A percentile compares a stretch with the other conserved stretches of the same genome.
phyloP scores from a whole-genome alignment of 2,888 invertebrate genomes.

The Epinotia bilunana region DNA sequence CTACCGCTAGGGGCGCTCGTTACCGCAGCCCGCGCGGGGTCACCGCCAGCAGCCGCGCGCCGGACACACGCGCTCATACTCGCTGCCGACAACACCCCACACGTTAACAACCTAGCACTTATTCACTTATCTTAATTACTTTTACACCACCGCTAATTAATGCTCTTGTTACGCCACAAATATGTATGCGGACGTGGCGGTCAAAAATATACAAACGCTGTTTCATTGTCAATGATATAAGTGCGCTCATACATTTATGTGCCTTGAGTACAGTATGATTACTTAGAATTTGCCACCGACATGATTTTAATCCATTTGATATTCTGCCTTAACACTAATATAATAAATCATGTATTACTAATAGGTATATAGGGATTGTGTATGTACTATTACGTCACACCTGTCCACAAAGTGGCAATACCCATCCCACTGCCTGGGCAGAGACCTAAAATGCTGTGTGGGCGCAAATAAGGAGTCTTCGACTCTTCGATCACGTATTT shows the following conservation, averaged over 20 bases:
- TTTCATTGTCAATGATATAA: not conserved
- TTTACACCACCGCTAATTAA: not conserved
- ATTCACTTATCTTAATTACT: not conserved
- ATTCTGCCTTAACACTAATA: not conserved
- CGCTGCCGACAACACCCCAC: constrained; percentile 70
- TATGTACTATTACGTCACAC: not conserved
- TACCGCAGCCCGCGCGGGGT: constrained; percentile 71
- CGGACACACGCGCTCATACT: constrained; percentile 73
- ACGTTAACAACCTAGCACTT: constrained; percentile 44
- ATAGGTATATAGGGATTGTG: not conserved
- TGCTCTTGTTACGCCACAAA: not conserved
- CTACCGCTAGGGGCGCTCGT: constrained; percentile 46
- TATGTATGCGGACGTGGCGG: not conserved
- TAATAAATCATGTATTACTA: not conserved
- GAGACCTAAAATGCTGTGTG: too few relatives aligned
- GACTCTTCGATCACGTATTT: too few relatives aligned
- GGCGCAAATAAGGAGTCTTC: too few relatives aligned
- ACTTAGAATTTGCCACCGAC: not conserved
- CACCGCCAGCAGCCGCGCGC: constrained; percentile 72
- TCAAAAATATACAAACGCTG: not conserved
- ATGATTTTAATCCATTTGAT: not conserved
- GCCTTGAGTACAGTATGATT: not conserved
- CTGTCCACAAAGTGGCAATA: too few relatives aligned
- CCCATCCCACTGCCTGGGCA: too few relatives aligned
- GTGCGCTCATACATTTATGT: not conserved